Base-by-base conservation (phyloP, 2,113 vertebrate genomes). In the Thomomys bottae region DNA sequence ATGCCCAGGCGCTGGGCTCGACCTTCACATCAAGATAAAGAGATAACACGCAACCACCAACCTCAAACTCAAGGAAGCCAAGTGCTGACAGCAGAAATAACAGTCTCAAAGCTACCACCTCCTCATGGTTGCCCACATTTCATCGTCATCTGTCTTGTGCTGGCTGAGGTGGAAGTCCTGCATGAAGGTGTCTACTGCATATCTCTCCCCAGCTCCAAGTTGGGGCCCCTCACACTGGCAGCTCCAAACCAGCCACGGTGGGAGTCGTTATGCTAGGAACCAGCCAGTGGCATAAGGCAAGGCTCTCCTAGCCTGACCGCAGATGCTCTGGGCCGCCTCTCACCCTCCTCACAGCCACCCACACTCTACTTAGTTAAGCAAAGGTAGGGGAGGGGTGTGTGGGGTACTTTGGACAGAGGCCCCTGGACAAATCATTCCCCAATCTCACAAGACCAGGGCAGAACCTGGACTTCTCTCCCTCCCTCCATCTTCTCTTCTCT, bases 211-310 rank as follows among this genome's bases (percentile, higher is more conserved):
- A 49, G 45, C 45, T 49, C 45, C 14, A 49, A 49, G 45, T 2
- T n/a, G 59, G 73, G 10, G n/a, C 75, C n/a, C n/a, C 64, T 71
- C 21, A 21, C 0, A 0, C 0, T 45, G 49, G 67, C 0, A 68
- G 34, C 49, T 21, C 28, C 24, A 57, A 32, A 20, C 14, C 4
- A 1, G 24, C 63, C 6, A 14, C 0, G 1, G 4, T 6, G 38
- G 59, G 20, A 59, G 40, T 23, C 30, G 21, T 45, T 34, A 26
- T 28, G 42, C 23, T 10, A 21, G 84, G 45, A 67, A 32, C 0
- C 71, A 89, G 42, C 42, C 23, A n/a, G 18, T 5, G 77, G 23
- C 28, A 10, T 9, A n/a, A 30, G 57, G 6, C 30, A 38, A 38
- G 66, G 24, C 5, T n/a, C 20, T 23, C 32, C 6, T 0, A n/a